A percentile compares a stretch with the other conserved stretches of the same genome.
Evolutionary conservation across 53 echinoderm and acorn worm genomes (phyloP).

Genomic region (Echinarachnius parma): DNA sequence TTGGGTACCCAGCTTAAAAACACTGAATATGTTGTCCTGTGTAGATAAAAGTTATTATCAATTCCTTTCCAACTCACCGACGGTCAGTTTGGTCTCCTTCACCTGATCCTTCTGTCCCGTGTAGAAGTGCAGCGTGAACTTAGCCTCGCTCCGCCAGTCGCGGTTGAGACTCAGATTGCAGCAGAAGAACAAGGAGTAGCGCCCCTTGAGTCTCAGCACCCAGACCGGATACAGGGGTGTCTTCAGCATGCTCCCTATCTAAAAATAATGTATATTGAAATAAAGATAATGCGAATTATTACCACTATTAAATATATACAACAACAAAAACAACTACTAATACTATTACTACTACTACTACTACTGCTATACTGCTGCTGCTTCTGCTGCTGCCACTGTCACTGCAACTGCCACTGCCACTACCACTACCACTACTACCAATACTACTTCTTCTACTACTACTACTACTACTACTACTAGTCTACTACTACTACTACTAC

Average conservation of each 20-base stretch:
- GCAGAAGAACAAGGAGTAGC: slow-evolving; percentile 79
- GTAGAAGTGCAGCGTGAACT: slow-evolving; percentile 77
- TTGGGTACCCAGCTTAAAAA: background rate
- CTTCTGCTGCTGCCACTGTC: background rate
- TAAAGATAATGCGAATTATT: too few species aligned
- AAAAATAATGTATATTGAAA: too few species aligned
- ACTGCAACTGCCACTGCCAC: background rate
- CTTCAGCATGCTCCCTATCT: slow-evolving; percentile 98
- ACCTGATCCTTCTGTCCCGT: slow-evolving; percentile 70
- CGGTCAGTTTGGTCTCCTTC: slow-evolving; percentile 68
- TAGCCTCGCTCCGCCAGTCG: slow-evolving; percentile 82
- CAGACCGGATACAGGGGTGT: slow-evolving; percentile 83
- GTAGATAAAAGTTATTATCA: background rate
- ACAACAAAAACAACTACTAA: background rate
- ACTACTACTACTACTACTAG: too few species aligned
- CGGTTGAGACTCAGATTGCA: slow-evolving; percentile 75
- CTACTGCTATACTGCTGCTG: background rate
- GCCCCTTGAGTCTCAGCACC: slow-evolving; percentile 76
- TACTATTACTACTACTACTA: background rate
- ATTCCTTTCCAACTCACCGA: slow-evolving; percentile 53
- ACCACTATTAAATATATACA: background rate
- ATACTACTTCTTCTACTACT: too few species aligned
- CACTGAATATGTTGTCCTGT: too few species aligned
- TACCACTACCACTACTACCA: too few species aligned
- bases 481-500: background rate